These are phyloP conservation scores for Arnoldichthys spilopterus DNA, from an alignment of 2,797 vertebrate genomes.

Conservation along the genomic window DNA sequence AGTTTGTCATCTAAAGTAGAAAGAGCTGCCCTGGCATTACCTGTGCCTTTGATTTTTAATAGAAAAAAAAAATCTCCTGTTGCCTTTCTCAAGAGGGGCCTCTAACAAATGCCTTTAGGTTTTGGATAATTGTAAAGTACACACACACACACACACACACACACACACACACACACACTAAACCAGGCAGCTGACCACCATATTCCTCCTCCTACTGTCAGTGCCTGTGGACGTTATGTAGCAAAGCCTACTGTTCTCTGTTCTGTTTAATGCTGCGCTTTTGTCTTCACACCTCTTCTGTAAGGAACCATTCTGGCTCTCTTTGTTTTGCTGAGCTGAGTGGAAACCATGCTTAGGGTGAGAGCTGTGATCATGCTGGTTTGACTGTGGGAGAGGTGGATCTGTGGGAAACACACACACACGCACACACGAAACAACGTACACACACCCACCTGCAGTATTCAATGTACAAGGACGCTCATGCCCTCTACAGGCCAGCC, in stretches of 20 bases:
- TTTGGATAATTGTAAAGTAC: constrained; percentile 55
- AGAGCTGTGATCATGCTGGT: constrained; percentile 20
- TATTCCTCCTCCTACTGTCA: constrained; percentile 62
- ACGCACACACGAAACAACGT: neutral
- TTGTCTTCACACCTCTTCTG: constrained; percentile 54
- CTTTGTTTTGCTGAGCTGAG: constrained; percentile 59
- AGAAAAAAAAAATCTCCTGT: constrained; percentile 57
- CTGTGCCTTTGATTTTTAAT: constrained; percentile 74
- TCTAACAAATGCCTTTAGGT: constrained; percentile 63
- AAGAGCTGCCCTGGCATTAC: constrained; percentile 59
- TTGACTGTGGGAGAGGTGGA: constrained; percentile 9
- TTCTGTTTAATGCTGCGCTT: constrained; percentile 46
- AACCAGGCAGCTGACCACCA: constrained; percentile 60
- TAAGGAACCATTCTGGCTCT: constrained; percentile 53
- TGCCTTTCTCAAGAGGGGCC: constrained; percentile 56
- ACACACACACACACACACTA: constrained; percentile 55
- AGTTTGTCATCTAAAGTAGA: constrained; percentile 11
- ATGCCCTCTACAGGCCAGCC: constrained; percentile 44
- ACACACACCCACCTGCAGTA: neutral
- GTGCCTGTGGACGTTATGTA: constrained; percentile 65
- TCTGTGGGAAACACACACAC: neutral
- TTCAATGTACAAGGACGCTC: neutral
- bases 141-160: constrained; percentile 57
- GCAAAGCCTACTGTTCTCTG: constrained; percentile 58
- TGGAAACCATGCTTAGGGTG: constrained; percentile 53